Evolutionary conservation across 2,888 invertebrate genomes (phyloP), one percentile per base, ranked within the genome.

Genomic region (Lasioglossum figueresi): DNA sequence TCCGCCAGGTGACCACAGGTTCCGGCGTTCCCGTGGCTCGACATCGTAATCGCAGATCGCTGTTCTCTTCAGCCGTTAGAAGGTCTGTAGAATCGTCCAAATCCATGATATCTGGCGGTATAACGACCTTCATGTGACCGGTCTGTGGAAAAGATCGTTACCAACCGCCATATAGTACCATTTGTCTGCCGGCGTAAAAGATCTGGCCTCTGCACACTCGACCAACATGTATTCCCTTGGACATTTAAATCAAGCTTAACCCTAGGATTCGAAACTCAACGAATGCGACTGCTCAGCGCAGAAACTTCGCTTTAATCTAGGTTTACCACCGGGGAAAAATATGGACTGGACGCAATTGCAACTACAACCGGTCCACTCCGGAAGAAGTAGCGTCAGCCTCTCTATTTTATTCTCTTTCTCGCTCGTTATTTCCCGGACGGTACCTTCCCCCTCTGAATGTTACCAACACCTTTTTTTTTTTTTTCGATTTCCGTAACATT

Each of bases 41-140:
- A 95, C 98, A 98, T 73, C 96, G 96, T 79, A 98, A 96, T 82
- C 97, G 96, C 85, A 98, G 97, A 84, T 96, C 97, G 52, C 98
- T 98, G 6, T 98, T 97, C 94, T 98, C 98, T 77, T 97, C 96
- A 12, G 98, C 97, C 63, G 98, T 97, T 90, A 97, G 97, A 73
- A 97, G 97, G 92, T 97, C 97, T 90, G 97, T 97, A 82, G 97
- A 97, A 31, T 91, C 91, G 63, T 92, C 90, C 75, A 88, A 83
- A 95, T 98, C 97, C 89, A 98, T 96, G 91, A 98, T 98, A 95
- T 98, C 98, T 77, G 98, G 98, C 19, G 98, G 98, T 92, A 98
- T 97, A 85, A 98, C 97, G 88, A 98, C 98, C 94, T 98, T 97
- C 93, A 98, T 96, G 93, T 97, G 96, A 86, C 98, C 98, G 96